A percentile compares a stretch with the other conserved stretches of the same genome.
Conservation (phyloP, 2,113 vertebrate genomes). For the Petroica traversi region DNA sequence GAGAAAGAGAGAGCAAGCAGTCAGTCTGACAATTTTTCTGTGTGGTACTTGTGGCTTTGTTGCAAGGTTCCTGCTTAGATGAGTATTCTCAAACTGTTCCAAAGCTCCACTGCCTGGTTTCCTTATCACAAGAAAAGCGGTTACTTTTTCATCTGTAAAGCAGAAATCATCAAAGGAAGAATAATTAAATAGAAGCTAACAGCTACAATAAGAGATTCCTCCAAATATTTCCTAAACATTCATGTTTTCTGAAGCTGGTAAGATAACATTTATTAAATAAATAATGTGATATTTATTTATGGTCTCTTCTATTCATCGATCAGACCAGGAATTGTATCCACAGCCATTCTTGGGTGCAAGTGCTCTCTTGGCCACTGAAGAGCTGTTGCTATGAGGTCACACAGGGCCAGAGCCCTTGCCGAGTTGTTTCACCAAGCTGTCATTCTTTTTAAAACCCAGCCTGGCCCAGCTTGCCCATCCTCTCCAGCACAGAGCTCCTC, state of each 20-base stretch:
- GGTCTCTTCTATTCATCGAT: background rate
- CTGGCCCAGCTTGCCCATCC: background rate
- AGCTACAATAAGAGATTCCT: background rate
- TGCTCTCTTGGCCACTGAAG: background rate
- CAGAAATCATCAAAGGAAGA: background rate
- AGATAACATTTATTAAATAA: background rate
- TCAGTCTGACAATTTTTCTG: background rate
- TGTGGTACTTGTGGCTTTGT: background rate
- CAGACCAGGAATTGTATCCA: background rate
- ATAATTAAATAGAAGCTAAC: background rate
- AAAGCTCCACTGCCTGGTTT: background rate
- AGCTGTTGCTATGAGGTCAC: background rate
- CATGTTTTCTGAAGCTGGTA: background rate
- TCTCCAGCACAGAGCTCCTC: background rate
- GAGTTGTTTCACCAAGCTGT: background rate
- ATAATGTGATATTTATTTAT: background rate
- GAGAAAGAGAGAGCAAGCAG: background rate
- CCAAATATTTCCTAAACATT: background rate
- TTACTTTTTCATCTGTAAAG: background rate
- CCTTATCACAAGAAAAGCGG: background rate
- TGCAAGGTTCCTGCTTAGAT: background rate
- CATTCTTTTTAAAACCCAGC: background rate
- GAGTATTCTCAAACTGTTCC: background rate
- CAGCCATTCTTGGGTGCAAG: background rate
- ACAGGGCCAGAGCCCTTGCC: background rate